A percentile compares a stretch with the other conserved stretches of the same genome.
phyloP scores from a whole-genome alignment of 1,140 invertebrate species.

The Anthonomus grandis region DNA sequence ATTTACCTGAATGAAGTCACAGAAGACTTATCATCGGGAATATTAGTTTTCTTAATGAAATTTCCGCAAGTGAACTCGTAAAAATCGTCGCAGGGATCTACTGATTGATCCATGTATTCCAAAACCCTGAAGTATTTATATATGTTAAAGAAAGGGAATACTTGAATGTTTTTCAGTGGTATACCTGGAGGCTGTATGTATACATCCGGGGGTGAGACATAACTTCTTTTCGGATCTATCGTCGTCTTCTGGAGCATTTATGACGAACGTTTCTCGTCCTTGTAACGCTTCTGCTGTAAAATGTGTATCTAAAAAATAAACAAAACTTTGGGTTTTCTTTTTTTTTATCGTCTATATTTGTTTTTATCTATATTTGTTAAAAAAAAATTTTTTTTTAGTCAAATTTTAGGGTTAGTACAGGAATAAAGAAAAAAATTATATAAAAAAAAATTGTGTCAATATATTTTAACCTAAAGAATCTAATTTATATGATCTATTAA shows the following conservation, averaged over 20 bases:
- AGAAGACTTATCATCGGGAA: conserved; percentile 76
- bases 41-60: conserved; percentile 68
- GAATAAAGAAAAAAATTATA: no score
- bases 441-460: no score
- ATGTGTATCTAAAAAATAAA: conserved; percentile 43
- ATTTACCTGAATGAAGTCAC: conserved; percentile 70
- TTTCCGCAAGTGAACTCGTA: conserved; percentile 79
- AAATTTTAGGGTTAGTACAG: no score
- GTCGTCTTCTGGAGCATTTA: conserved; percentile 24
- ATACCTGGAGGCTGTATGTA: conserved; percentile 63
- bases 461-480: no score
- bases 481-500: no score
- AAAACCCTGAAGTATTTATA: conserved; percentile 58
- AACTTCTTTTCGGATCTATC: conserved; percentile 42
- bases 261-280: conserved; percentile 33
- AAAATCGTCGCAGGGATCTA: conserved; percentile 89
- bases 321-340: no score
- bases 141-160: no score
- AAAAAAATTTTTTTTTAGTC: no score
- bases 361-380: no score
- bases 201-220: conserved; percentile 62
- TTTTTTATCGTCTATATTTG: no score
- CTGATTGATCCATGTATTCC: conserved; percentile 66
- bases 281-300: conserved; percentile 49
- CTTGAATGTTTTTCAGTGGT: neutral